Evolutionary conservation across 2,797 vertebrate genomes (phyloP).

Genomic region (Gorsachius magnificus): DNA sequence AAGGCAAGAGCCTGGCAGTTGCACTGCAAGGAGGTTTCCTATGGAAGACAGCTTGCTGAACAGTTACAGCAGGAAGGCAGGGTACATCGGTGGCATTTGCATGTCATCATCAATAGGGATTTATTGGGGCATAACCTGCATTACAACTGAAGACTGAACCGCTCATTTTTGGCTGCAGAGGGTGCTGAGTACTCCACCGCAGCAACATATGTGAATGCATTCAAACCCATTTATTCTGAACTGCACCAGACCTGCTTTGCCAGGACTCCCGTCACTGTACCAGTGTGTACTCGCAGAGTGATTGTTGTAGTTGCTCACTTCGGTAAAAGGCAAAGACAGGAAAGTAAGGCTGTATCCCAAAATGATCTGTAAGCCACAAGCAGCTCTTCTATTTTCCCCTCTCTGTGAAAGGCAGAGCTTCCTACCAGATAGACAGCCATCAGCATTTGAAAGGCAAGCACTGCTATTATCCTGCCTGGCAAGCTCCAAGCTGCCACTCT

Average conservation of each 20-base stretch:
- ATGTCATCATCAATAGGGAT: not conserved
- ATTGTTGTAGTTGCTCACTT: not conserved
- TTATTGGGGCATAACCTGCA: not conserved
- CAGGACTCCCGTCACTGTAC: not conserved
- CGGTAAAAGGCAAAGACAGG: not conserved
- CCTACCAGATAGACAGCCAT: not conserved
- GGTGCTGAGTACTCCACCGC: not conserved
- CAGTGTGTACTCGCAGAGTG: rapidly evolving
- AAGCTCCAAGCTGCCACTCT: not conserved
- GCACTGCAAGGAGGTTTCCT: not conserved
- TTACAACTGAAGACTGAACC: not conserved
- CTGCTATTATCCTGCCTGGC: not conserved
- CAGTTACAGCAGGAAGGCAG: not conserved
- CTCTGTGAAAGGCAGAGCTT: not conserved
- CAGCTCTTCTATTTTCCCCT: not conserved
- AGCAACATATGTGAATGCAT: not conserved
- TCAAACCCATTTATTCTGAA: not conserved
- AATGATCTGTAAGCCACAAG: not conserved
- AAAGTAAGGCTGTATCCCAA: not conserved
- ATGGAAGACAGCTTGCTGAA: constrained; percentile 2
- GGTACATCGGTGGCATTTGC: not conserved
- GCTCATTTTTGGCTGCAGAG: not conserved
- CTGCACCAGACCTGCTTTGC: not conserved
- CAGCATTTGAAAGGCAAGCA: not conserved
- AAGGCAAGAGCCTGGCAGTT: constrained; percentile 8